Conservation (phyloP, 2,113 vertebrate genomes). For the Nesoenas mayeri region DNA sequence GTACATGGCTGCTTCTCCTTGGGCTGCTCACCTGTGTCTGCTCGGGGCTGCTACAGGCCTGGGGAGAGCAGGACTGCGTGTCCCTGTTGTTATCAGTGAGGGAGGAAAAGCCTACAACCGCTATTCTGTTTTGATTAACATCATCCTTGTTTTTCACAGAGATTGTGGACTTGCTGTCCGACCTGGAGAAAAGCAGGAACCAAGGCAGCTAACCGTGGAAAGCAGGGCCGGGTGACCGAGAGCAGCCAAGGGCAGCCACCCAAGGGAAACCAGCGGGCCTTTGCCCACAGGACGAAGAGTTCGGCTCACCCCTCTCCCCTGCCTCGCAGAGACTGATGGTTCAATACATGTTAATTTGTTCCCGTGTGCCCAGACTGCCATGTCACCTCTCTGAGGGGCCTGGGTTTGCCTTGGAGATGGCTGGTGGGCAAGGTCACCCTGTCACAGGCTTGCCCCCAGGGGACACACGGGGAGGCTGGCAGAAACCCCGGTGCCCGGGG, state of each 20-base stretch:
- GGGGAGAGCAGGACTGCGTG: accelerated
- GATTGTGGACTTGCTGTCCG: conserved; percentile 42
- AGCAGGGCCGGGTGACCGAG: accelerated
- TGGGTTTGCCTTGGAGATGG: accelerated
- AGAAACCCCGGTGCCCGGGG: not conserved
- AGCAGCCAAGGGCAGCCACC: not conserved
- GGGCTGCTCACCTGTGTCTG: not conserved
- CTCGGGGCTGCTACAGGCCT: not conserved
- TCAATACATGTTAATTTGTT: accelerated
- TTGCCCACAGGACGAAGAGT: accelerated
- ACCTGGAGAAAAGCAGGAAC: conserved; percentile 25
- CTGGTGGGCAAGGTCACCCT: accelerated
- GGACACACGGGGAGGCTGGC: not conserved
- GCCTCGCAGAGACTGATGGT: accelerated
- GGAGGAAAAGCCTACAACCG: not conserved
- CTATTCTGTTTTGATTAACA: not conserved
- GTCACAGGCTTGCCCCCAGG: too few species aligned
- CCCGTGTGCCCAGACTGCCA: accelerated
- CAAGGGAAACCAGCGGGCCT: too few species aligned
- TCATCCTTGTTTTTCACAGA: not conserved
- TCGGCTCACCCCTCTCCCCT: accelerated
- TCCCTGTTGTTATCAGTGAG: accelerated
- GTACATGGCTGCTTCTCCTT: accelerated
- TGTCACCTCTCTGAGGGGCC: not conserved
- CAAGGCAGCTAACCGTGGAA: not conserved